A percentile compares a stretch with the other conserved stretches of the same genome.
Conservation (phyloP, 2,113 vertebrate species). For the Barnardius zonarius region DNA sequence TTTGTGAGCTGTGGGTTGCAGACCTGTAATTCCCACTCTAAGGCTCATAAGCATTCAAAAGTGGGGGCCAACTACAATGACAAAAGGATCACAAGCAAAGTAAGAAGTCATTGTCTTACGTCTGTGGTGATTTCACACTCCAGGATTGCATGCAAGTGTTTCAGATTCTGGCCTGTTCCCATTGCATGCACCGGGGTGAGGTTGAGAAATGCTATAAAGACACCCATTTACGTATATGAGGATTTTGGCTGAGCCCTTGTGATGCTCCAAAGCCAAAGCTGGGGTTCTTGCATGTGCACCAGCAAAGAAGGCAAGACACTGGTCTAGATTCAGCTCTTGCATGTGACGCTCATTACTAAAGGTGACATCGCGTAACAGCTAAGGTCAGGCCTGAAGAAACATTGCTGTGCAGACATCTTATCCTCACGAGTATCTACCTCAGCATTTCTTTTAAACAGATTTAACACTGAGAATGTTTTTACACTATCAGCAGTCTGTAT, state of each 20-base stretch:
- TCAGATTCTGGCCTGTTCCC: neutral
- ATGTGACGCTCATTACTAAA: neutral
- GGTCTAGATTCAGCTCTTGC: neutral
- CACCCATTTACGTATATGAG: fast-evolving
- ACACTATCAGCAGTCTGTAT: neutral
- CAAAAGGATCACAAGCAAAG: constrained; percentile 13
- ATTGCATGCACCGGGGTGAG: neutral
- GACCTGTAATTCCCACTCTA: neutral
- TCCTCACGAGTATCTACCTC: neutral
- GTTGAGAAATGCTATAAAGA: neutral
- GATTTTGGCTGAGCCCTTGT: neutral
- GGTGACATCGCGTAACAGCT: neutral
- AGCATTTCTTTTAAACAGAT: neutral
- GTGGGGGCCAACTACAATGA: neutral
- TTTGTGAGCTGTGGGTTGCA: neutral
- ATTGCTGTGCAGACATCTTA: neutral
- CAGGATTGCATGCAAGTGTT: neutral
- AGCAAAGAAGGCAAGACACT: neutral
- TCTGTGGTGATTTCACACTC: neutral
- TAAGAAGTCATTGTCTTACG: constrained; percentile 13
- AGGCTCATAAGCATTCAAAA: neutral
- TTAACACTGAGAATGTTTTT: neutral
- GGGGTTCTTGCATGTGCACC: neutral
- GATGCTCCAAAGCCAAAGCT: neutral
- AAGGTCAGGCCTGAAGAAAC: neutral